Evolutionary conservation across 2,888 invertebrate genomes (phyloP), one percentile per base, ranked within the genome.

Genomic region (Hirtodrosophila alboralis): DNA sequence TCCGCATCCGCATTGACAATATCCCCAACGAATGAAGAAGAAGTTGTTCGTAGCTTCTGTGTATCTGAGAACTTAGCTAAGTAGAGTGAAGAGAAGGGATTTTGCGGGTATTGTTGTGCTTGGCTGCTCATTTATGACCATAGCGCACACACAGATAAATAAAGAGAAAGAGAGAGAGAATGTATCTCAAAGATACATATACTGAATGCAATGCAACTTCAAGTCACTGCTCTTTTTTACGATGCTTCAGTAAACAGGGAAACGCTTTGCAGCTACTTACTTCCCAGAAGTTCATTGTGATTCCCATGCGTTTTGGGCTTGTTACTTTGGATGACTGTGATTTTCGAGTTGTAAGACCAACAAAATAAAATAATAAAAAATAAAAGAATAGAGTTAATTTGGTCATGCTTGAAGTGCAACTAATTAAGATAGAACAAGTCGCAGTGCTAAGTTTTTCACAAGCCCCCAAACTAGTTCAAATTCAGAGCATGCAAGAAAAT

Each of bases 51-150:
- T n/a, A n/a, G n/a, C n/a, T n/a, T n/a, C n/a, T n/a, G 49, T 31
- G 57, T 41, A 31, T 45, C 33, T 44, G 28, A 54, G 41, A 57
- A 57, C 27, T 10, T 8, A 34, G 37, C 30, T 58, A 47, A 37
- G 45, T 38, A 51, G 49, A 45, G 43, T n/a, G n/a, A n/a, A n/a
- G n/a, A n/a, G n/a, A n/a, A n/a, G n/a, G n/a, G n/a, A 44, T 38
- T 2, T 52, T 37, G 27, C 28, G 51, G 48, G 43, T 52, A 13
- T 26, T 49, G 83, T 67, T 62, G 26, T 70, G 83, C 86, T 86
- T 83, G 83, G 86, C 53, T 78, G 79, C 86, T 86, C 86, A 86
- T 66, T 84, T 84, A 86, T 83, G 83, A 83, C 83, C 83, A 83
- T 84, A 84, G 86, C 83, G 66, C 78, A 36, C 23, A 30, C n/a